phyloP scores from a whole-genome alignment of 2,888 invertebrate genomes.

The Caenorhabditis wallacei region DNA sequence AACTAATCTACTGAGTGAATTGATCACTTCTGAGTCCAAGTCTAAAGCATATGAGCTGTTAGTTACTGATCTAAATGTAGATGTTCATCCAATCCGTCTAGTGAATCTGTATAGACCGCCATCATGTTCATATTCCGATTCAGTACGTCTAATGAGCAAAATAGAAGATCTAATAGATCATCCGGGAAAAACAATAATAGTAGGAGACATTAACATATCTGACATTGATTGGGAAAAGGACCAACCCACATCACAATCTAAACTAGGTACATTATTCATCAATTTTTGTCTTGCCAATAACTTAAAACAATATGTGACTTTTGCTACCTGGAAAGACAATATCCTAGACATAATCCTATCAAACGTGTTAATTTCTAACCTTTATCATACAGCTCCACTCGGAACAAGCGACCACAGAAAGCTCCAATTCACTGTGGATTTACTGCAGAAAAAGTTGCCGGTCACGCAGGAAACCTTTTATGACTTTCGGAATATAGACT shows the following conservation, averaged over 20 bases:
- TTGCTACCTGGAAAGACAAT: conserved; percentile 3
- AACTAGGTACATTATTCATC: neutral
- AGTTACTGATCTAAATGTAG: neutral
- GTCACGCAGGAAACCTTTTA: neutral
- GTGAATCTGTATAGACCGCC: conserved; percentile 24
- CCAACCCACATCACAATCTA: neutral
- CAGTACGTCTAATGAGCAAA: conserved; percentile 5
- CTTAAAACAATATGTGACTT: neutral
- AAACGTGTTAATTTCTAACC: neutral
- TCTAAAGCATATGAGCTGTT: conserved; percentile 18
- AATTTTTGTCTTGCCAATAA: conserved; percentile 10
- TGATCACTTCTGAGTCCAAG: too few relatives aligned
- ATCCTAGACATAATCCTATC: conserved; percentile 15
- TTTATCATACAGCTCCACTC: neutral
- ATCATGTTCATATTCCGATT: neutral
- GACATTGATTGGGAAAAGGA: neutral
- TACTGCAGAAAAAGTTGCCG: neutral
- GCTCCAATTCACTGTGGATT: neutral
- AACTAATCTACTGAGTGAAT: too few relatives aligned
- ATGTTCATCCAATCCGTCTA: neutral
- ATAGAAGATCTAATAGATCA: conserved; percentile 4
- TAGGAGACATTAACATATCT: conserved; percentile 9
- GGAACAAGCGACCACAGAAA: neutral
- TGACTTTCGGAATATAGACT: neutral
- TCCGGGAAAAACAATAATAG: neutral